These are phyloP conservation scores for Lasiommata megera DNA, from an alignment of 2,888 invertebrate genomes.

Conservation along the genomic window DNA sequence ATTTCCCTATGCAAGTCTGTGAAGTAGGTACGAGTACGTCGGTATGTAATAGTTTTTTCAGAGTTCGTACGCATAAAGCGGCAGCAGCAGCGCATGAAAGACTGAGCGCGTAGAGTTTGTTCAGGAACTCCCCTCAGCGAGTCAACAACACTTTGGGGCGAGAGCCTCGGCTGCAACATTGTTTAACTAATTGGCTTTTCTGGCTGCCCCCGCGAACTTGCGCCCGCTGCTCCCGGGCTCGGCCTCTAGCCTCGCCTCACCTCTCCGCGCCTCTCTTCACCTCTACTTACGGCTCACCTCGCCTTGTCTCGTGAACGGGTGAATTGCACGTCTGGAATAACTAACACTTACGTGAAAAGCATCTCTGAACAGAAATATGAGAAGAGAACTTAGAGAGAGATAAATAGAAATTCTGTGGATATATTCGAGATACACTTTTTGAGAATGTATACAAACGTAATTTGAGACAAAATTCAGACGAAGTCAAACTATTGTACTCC, in stretches of 20 bases:
- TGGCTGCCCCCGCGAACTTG: neutral
- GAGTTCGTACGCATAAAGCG: neutral
- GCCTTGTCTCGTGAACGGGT: neutral
- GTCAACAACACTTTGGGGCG: neutral
- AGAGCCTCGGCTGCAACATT: neutral
- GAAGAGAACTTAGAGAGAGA: too few relatives aligned
- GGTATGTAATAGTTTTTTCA: neutral
- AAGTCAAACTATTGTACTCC: too few relatives aligned
- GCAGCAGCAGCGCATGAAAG: neutral
- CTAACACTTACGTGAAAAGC: too few relatives aligned
- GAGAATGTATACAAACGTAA: too few relatives aligned
- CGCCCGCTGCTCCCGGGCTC: neutral
- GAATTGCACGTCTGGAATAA: neutral
- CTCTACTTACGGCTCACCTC: too few relatives aligned
- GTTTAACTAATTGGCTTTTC: conserved; percentile 3
- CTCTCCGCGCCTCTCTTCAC: neutral
- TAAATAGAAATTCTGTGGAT: too few relatives aligned
- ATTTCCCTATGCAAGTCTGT: neutral
- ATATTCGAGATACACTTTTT: too few relatives aligned
- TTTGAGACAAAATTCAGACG: too few relatives aligned
- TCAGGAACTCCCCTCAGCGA: neutral
- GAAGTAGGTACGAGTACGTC: neutral
- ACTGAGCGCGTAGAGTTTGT: neutral
- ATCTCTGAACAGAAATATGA: too few relatives aligned
- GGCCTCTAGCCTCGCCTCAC: neutral